Evolutionary conservation across 2,888 invertebrate genomes (phyloP).

Genomic region (Harmothoe impar): DNA sequence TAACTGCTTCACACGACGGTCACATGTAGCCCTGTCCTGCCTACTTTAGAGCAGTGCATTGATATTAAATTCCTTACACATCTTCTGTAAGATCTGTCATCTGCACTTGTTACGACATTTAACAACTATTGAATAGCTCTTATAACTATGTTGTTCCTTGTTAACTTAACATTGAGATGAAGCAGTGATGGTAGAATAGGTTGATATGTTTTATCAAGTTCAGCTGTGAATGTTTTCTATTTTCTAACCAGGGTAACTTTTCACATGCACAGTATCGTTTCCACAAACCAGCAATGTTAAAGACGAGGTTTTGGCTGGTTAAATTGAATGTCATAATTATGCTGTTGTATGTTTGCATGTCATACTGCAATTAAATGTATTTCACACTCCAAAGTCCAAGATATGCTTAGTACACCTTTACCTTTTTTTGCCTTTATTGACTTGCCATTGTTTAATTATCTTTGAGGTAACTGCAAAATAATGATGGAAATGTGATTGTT

Average conservation of each 20-base stretch:
- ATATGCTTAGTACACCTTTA: neutral
- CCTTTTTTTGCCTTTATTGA: neutral
- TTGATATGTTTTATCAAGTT: neutral
- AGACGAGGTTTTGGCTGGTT: neutral
- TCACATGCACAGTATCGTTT: constrained; percentile 3
- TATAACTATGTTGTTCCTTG: constrained; percentile 14
- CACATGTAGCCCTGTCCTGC: neutral
- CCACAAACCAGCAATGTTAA: constrained; percentile 2
- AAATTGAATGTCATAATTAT: neutral
- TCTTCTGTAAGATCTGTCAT: neutral
- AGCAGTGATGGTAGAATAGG: constrained; percentile 6
- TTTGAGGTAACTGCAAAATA: neutral
- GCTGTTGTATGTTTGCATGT: neutral
- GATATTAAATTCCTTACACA: neutral
- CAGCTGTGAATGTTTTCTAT: neutral
- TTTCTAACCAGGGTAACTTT: neutral
- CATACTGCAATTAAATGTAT: neutral
- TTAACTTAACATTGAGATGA: constrained; percentile 30
- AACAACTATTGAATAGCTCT: neutral
- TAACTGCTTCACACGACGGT: constrained; percentile 43
- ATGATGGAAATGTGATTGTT: constrained; percentile 6
- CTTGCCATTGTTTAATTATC: neutral
- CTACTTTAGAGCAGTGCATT: neutral
- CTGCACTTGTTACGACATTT: neutral
- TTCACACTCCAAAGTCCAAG: neutral